A percentile compares a stretch with the other conserved stretches of the same genome.
Evolutionary conservation across 2,888 invertebrate genomes (phyloP).

Genomic region (Selenia dentaria): DNA sequence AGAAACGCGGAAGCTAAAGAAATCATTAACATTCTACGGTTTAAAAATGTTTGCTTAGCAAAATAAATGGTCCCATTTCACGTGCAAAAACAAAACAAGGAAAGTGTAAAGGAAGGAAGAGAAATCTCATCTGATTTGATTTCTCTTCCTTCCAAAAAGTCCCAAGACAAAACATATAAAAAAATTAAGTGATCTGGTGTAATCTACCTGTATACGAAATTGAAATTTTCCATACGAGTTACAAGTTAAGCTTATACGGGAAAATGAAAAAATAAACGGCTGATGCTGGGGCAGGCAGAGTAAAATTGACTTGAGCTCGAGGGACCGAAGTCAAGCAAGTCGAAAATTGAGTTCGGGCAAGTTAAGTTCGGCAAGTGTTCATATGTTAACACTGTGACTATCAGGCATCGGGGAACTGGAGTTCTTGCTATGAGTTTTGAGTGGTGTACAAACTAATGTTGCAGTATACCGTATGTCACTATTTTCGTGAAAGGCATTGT

Average conservation of each 20-base stretch:
- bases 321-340: constrained; percentile 30
- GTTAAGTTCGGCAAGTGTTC: constrained; percentile 25
- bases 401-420: constrained; percentile 2
- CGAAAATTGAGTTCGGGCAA: constrained; percentile 15
- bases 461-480: no score
- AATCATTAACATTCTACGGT: no score
- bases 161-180: constrained; percentile 4
- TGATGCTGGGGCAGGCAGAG: constrained; percentile 15
- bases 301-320: constrained; percentile 35
- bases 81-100: not conserved
- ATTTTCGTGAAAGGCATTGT: no score
- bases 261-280: constrained; percentile 36
- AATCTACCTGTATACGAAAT: constrained; percentile 20
- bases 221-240: constrained; percentile 19
- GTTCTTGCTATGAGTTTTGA: not conserved
- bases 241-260: constrained; percentile 20
- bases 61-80: not conserved
- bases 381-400: constrained; percentile 7
- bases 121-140: not conserved
- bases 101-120: no score
- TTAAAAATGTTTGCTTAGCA: not conserved
- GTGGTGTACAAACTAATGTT: no score
- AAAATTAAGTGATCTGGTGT: constrained; percentile 7
- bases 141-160: not conserved
- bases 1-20: no score